phyloP scores from a whole-genome alignment of 2,113 vertebrate genomes.

The Stercorarius parasiticus region DNA sequence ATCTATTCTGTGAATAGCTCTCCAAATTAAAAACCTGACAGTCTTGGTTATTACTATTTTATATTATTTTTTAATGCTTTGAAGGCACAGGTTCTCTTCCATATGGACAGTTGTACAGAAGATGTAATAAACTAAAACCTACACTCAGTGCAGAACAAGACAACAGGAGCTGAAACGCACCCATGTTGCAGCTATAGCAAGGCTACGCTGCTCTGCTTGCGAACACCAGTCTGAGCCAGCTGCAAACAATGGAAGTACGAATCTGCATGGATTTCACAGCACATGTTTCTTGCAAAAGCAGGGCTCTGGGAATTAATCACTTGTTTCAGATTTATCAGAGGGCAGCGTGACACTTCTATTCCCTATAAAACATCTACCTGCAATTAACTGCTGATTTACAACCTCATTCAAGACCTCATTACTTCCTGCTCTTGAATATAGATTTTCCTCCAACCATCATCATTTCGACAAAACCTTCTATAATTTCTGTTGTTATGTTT shows the following conservation, averaged over 20 bases:
- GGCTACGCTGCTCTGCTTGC: neutral
- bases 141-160: neutral
- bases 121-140: neutral
- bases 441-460: neutral
- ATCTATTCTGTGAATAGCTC: neutral
- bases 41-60: neutral
- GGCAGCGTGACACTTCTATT: neutral
- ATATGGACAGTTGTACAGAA: neutral
- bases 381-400: neutral
- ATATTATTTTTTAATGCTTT: neutral
- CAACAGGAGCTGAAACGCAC: neutral
- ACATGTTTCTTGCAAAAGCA: neutral
- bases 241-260: neutral
- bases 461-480: neutral
- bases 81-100: neutral
- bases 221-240: neutral
- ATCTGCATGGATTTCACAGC: neutral
- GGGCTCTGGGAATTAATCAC: neutral
- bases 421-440: neutral
- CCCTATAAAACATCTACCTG: neutral
- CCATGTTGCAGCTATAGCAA: accelerated
- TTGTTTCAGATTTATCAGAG: neutral
- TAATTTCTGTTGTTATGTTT: neutral
- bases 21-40: neutral
- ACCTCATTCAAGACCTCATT: neutral